Evolutionary conservation across 1,140 invertebrate species (phyloP).

Genomic region (Proctacanthus coquilletti): DNA sequence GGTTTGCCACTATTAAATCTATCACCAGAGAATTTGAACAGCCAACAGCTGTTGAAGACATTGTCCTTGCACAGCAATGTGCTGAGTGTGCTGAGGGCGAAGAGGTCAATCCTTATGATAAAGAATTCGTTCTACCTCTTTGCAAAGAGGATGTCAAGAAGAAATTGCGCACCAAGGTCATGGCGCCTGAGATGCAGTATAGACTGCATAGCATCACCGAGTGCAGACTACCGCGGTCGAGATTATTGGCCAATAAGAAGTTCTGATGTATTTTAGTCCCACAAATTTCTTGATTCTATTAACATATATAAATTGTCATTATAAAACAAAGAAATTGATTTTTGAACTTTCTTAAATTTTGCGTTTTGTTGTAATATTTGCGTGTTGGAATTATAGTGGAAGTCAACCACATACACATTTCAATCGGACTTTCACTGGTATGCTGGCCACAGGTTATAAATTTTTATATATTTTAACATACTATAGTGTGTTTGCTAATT

Average conservation of each 20-base stretch:
- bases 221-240: constrained; percentile 18
- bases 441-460: no score
- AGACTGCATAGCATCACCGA: constrained; percentile 22
- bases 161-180: constrained; percentile 23
- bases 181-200: constrained; percentile 24
- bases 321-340: no score
- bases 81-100: constrained; percentile 24
- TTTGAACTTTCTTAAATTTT: no score
- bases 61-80: constrained; percentile 22
- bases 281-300: no score
- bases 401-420: no score
- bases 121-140: constrained; percentile 1
- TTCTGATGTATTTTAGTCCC: no score
- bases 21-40: constrained; percentile 19
- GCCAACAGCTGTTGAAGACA: constrained; percentile 19
- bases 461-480: no score
- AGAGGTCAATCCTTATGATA: constrained; percentile 14
- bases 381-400: no score
- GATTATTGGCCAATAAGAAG: constrained; percentile 17
- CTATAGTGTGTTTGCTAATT: no score
- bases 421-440: no score
- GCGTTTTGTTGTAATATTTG: no score
- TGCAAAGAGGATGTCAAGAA: constrained; percentile 13
- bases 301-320: no score
- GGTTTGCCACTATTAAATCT: constrained; percentile 10